Percentiles rank a stretch among this genome's conserved stretches.
These are phyloP conservation scores for Microcebus ravelobensis DNA, from an alignment of 2,113 vertebrate species.

Conservation along the genomic window DNA sequence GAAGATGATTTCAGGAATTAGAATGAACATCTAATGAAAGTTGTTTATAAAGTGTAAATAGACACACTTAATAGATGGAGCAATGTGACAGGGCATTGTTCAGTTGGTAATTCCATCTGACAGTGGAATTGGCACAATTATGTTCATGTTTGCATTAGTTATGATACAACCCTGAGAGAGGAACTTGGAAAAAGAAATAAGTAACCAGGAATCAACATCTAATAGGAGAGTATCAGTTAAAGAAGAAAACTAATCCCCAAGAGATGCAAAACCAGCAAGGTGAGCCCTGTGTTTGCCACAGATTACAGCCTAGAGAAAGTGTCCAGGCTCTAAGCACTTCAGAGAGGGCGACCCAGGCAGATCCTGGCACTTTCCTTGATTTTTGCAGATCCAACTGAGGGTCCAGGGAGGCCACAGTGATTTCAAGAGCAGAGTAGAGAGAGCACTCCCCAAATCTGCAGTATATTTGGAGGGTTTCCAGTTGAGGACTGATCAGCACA, in stretches of 20 bases:
- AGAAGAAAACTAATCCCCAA: neutral
- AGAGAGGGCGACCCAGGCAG: neutral
- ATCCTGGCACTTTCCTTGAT: neutral
- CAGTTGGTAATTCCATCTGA: neutral
- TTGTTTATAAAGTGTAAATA: neutral
- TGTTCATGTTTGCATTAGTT: neutral
- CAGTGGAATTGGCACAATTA: too few species aligned
- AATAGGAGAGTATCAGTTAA: neutral
- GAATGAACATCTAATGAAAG: neutral
- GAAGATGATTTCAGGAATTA: accelerated
- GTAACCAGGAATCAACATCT: neutral
- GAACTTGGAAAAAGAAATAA: neutral
- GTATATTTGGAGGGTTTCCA: too few species aligned
- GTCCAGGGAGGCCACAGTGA: neutral
- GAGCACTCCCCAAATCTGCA: neutral
- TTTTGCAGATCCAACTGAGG: neutral
- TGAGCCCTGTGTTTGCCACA: too few species aligned
- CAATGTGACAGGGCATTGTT: neutral
- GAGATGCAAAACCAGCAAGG: neutral
- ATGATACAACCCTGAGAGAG: neutral
- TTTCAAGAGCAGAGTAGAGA: too few species aligned
- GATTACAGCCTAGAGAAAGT: neutral
- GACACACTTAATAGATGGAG: neutral
- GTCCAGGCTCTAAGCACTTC: neutral
- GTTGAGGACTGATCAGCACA: neutral